Conservation (phyloP, 2,113 vertebrate species). For the Brevimyrus niger region DNA sequence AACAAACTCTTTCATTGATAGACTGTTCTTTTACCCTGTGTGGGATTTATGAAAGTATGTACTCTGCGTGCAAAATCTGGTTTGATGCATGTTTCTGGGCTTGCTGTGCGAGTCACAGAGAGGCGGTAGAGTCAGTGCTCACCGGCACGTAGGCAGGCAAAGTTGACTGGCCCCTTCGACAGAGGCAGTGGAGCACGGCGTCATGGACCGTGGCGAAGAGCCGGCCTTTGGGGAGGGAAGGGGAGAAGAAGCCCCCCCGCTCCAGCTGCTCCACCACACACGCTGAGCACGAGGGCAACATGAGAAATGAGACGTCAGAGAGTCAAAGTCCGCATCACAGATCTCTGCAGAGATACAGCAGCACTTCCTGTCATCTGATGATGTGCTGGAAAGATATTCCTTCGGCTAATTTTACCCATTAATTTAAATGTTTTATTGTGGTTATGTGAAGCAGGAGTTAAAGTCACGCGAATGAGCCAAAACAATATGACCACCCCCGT, state of each 20-base stretch:
- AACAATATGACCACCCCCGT: background rate
- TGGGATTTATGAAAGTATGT: background rate
- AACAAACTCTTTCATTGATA: background rate
- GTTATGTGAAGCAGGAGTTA: background rate
- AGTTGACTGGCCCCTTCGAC: constrained; percentile 33
- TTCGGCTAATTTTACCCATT: background rate
- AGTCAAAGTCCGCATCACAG: background rate
- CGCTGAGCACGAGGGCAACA: constrained; percentile 44
- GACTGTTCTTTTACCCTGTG: background rate
- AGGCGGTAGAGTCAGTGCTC: constrained; percentile 8
- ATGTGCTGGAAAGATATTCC: background rate
- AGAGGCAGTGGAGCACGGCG: constrained; percentile 62
- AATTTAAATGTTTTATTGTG: background rate
- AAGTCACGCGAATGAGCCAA: background rate
- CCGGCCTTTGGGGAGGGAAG: constrained; percentile 67
- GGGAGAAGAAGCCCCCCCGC: constrained; percentile 72
- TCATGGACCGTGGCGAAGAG: constrained; percentile 80
- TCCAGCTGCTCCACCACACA: constrained; percentile 75
- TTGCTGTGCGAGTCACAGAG: background rate
- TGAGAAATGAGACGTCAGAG: accelerated
- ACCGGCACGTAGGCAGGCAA: constrained; percentile 39
- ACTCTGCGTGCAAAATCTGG: background rate
- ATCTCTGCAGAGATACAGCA: background rate
- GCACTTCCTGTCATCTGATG: background rate
- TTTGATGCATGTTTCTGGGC: background rate